Conservation (phyloP, 1,140 invertebrate species). For the Tribolium madens region DNA sequence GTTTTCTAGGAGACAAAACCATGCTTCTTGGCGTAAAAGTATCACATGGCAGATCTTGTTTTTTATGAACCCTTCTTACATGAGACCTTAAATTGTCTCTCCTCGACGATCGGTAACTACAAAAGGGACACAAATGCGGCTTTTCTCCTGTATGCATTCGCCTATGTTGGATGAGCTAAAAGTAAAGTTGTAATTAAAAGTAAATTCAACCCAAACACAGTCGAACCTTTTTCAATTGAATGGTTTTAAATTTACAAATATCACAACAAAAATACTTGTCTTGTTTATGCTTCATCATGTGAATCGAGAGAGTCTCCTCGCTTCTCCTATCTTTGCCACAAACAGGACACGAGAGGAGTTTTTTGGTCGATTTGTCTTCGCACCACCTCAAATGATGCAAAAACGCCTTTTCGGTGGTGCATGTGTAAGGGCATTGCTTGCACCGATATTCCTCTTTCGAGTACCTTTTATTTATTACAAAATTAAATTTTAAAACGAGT, state of each 20-base stretch:
- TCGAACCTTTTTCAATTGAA: constrained; percentile 71
- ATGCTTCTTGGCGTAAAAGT: constrained; percentile 70
- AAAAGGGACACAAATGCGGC: constrained; percentile 66
- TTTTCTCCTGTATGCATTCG: constrained; percentile 73
- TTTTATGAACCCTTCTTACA: constrained; percentile 71
- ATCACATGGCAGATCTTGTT: constrained; percentile 69
- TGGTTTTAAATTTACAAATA: constrained; percentile 70
- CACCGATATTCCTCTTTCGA: constrained; percentile 71
- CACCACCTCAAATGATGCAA: constrained; percentile 68
- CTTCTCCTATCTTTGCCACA: constrained; percentile 70
- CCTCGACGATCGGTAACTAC: constrained; percentile 67
- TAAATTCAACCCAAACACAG: not conserved
- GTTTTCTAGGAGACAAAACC: constrained; percentile 19
- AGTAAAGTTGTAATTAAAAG: not conserved
- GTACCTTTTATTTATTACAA: constrained; percentile 63
- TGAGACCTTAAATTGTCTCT: constrained; percentile 61
- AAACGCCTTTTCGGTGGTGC: constrained; percentile 72
- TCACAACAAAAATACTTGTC: constrained; percentile 72
- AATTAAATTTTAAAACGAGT: not conserved
- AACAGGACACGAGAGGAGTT: constrained; percentile 70
- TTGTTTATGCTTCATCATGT: constrained; percentile 71
- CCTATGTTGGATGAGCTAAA: constrained; percentile 66
- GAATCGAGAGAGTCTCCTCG: constrained; percentile 68
- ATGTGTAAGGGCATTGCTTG: constrained; percentile 70
- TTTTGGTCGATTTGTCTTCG: constrained; percentile 60